Evolutionary conservation across 1,140 invertebrate species (phyloP).

Genomic region (Telenomus remus): DNA sequence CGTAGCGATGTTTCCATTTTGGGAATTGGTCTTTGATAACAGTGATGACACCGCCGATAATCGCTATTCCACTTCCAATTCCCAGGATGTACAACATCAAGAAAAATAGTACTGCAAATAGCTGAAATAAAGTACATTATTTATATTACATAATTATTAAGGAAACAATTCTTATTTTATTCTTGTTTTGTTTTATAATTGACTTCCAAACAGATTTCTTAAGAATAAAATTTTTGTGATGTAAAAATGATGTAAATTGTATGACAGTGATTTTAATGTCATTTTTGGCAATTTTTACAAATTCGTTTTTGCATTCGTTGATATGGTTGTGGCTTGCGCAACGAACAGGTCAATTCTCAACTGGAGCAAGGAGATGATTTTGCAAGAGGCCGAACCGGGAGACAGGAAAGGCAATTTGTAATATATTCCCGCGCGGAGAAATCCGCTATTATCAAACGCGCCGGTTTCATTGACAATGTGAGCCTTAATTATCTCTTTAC

Average conservation of each 20-base stretch:
- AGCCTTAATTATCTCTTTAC: background rate
- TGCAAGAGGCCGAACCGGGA: conserved; percentile 36
- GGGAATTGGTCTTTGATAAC: conserved; percentile 85
- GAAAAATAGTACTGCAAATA: conserved; percentile 93
- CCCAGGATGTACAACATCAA: conserved; percentile 89
- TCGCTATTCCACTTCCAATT: conserved; percentile 84
- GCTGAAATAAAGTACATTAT: conserved; percentile 69
- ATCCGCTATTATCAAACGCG: conserved; percentile 20
- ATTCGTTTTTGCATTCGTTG: too few species aligned
- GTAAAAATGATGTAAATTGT: too few species aligned
- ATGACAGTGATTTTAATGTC: too few species aligned
- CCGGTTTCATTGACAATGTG: conserved; percentile 3
- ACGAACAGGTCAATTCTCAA: conserved; percentile 44
- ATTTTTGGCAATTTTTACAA: too few species aligned
- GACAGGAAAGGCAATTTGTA: conserved; percentile 46
- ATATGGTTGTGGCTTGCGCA: conserved; percentile 26
- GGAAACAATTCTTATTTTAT: too few species aligned
- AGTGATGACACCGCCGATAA: conserved; percentile 82
- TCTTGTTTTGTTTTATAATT: too few species aligned
- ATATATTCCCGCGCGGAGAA: conserved; percentile 34
- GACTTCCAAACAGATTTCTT: too few species aligned
- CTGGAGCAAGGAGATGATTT: conserved; percentile 57
- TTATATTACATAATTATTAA: too few species aligned
- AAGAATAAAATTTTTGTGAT: too few species aligned
- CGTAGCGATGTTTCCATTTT: conserved; percentile 78